A percentile compares a stretch with the other conserved stretches of the same genome.
These are phyloP conservation scores for Natator depressus DNA, from an alignment of 2,113 vertebrate species.

Conservation along the genomic window DNA sequence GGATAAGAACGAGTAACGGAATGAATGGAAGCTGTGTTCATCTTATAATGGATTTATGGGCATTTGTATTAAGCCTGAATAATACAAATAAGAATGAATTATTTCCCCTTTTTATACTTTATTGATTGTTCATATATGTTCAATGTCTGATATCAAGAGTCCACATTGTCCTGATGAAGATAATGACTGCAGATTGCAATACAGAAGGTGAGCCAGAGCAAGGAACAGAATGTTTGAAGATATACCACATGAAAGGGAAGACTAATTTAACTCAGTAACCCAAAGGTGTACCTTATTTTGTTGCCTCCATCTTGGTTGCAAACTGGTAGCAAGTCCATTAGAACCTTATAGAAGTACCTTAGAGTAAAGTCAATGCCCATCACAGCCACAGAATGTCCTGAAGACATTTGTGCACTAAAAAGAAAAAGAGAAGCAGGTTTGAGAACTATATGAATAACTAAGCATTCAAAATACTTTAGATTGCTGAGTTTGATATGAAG, in stretches of 20 bases:
- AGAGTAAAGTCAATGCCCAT: slow-evolving; percentile 99
- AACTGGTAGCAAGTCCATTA: slow-evolving; percentile 94
- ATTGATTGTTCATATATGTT: background rate
- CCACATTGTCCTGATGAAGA: background rate
- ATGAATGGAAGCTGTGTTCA: background rate
- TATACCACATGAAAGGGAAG: background rate
- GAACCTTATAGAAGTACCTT: slow-evolving; percentile 97
- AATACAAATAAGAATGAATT: background rate
- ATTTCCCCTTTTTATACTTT: background rate
- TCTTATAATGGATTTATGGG: background rate
- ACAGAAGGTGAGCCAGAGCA: background rate
- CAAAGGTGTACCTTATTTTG: slow-evolving; percentile 89
- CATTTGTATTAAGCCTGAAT: slow-evolving; percentile 10
- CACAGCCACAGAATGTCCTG: slow-evolving; percentile 93
- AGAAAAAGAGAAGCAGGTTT: background rate
- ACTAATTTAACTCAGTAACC: background rate
- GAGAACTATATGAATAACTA: background rate
- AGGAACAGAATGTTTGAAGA: background rate
- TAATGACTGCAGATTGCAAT: background rate
- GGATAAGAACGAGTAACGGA: background rate
- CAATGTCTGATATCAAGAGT: background rate
- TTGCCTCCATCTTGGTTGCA: slow-evolving; percentile 98
- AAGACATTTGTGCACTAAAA: slow-evolving; percentile 85
- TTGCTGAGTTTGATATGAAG: background rate
- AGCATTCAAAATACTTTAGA: background rate